Conservation (phyloP, 1,140 invertebrate species). For the Atopsyche davidsoni region DNA sequence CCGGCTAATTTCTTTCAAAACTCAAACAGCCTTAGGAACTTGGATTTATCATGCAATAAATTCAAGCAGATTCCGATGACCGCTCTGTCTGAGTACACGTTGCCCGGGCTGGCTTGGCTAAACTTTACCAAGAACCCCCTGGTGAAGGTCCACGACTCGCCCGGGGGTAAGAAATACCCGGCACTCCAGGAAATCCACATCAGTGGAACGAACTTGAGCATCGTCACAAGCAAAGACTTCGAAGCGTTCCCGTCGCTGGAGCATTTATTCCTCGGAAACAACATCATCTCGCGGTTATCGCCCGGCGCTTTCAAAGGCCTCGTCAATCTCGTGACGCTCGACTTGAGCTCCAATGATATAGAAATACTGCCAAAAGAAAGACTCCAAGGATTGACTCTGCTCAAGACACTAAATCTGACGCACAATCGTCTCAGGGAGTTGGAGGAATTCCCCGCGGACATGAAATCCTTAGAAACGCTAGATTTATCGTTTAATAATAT, state of each 20-base stretch:
- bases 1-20: conserved; percentile 76
- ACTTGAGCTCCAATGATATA: conserved; percentile 77
- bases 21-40: conserved; percentile 60
- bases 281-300: conserved; percentile 73
- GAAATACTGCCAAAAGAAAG: conserved; percentile 81
- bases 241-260: conserved; percentile 75
- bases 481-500: conserved; percentile 83
- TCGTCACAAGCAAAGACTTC: conserved; percentile 83
- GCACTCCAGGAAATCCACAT: conserved; percentile 74
- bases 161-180: conserved; percentile 59
- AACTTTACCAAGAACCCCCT: conserved; percentile 80
- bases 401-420: conserved; percentile 73
- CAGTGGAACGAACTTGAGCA: conserved; percentile 73
- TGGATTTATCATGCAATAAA: conserved; percentile 75
- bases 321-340: conserved; percentile 68
- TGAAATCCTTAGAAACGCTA: conserved; percentile 68
- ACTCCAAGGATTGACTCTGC: conserved; percentile 66
- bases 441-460: conserved; percentile 74
- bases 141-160: conserved; percentile 52
- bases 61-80: conserved; percentile 77
- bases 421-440: conserved; percentile 75
- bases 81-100: conserved; percentile 66
- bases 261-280: conserved; percentile 66
- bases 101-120: conserved; percentile 65
- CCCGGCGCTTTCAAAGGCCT: conserved; percentile 77